phyloP scores from a whole-genome alignment of 2,888 invertebrate genomes.

The Anoplius nigerrimus region DNA sequence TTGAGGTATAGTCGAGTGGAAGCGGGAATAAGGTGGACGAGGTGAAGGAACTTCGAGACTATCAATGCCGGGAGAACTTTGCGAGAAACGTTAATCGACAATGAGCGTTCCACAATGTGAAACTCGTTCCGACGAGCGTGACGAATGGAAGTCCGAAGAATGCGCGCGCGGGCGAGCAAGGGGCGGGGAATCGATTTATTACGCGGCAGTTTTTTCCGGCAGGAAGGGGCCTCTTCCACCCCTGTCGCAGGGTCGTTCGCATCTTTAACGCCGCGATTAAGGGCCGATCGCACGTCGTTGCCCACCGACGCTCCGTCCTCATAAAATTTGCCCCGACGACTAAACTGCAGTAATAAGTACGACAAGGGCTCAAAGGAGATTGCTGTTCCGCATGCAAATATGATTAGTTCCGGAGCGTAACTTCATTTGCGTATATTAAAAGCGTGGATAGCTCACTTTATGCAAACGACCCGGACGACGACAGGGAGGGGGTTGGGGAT shows the following conservation, averaged over 20 bases:
- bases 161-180: no score
- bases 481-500: slow-evolving; percentile 42
- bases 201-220: not conserved
- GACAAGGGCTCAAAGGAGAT: slow-evolving; percentile 68
- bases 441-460: slow-evolving; percentile 67
- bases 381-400: slow-evolving; percentile 71
- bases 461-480: slow-evolving; percentile 63
- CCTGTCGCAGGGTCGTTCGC: not conserved
- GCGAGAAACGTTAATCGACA: no score
- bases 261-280: slow-evolving; percentile 16
- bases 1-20: no score
- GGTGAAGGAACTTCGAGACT: no score
- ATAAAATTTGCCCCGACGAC: slow-evolving; percentile 52
- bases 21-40: no score
- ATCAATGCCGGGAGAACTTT: no score
- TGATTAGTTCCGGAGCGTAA: slow-evolving; percentile 72
- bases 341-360: slow-evolving; percentile 63
- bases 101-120: no score
- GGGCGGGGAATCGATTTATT: no score
- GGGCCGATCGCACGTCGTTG: slow-evolving; percentile 10
- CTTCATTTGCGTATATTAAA: slow-evolving; percentile 73
- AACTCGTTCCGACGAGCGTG: no score
- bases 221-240: not conserved
- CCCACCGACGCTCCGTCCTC: slow-evolving; percentile 20
- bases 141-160: no score